Percentiles rank a stretch among this genome's conserved stretches.
These are phyloP conservation scores for Phymastichus coffea DNA, from an alignment of 1,140 invertebrate species.

Conservation along the genomic window DNA sequence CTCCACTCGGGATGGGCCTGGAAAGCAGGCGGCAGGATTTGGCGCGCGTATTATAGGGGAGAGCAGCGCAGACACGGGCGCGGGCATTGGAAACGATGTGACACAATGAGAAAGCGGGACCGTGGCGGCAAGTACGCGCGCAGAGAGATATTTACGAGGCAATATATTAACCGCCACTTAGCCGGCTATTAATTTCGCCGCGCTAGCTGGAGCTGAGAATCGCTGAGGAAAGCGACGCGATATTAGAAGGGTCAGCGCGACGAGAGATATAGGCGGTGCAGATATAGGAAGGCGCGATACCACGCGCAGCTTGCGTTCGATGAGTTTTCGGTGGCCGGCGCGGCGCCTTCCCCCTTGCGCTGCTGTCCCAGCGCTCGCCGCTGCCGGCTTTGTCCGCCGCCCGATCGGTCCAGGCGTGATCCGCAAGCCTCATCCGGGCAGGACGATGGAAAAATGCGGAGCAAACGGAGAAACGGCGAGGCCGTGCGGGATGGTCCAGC, in stretches of 20 bases:
- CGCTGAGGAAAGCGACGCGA: constrained; percentile 49
- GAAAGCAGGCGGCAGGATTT: background rate
- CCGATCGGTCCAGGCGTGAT: too few species aligned
- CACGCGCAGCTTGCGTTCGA: constrained; percentile 31
- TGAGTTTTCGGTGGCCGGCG: too few species aligned
- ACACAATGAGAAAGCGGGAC: too few species aligned
- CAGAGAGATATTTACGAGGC: constrained; percentile 51
- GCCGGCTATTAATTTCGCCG: constrained; percentile 49
- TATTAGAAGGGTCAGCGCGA: constrained; percentile 34
- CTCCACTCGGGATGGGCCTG: background rate
- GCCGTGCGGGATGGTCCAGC: too few species aligned
- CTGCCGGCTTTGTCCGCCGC: too few species aligned
- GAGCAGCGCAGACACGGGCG: background rate
- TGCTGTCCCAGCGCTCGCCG: too few species aligned
- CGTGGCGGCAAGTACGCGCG: too few species aligned
- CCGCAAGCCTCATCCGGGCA: constrained; percentile 24
- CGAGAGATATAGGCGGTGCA: constrained; percentile 1
- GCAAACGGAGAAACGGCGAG: background rate
- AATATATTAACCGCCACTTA: constrained; percentile 55
- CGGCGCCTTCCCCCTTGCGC: too few species aligned
- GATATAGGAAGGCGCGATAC: constrained; percentile 21
- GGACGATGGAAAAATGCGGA: background rate
- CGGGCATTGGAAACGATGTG: too few species aligned
- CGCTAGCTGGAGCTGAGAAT: too few species aligned
- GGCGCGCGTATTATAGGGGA: too few species aligned